Percentiles rank a stretch among this genome's conserved stretches.
phyloP scores from a whole-genome alignment of 2,888 invertebrate species.

The Galeruca laticollis region DNA sequence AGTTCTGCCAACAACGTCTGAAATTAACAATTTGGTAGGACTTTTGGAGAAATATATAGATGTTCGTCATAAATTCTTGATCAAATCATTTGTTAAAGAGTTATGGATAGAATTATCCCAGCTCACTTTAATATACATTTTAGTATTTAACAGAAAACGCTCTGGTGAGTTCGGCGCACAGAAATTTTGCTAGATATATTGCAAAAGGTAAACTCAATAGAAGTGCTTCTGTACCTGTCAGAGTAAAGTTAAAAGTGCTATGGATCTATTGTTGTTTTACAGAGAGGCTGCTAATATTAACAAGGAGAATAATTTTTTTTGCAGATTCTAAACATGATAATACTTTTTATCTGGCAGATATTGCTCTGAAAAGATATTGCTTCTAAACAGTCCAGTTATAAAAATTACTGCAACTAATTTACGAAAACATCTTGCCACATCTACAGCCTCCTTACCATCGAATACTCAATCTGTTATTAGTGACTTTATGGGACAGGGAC shows the following conservation, averaged over 20 bases:
- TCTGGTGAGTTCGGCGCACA: no score
- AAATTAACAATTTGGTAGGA: neutral
- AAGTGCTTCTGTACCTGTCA: slow-evolving; percentile 5
- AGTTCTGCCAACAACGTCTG: slow-evolving; percentile 6
- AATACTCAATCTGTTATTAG: slow-evolving; percentile 23
- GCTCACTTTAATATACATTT: neutral
- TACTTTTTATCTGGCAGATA: slow-evolving; percentile 4
- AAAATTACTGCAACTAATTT: slow-evolving; percentile 17
- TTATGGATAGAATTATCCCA: neutral
- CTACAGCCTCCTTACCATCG: slow-evolving; percentile 25
- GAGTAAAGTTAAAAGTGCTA: slow-evolving; percentile 12
- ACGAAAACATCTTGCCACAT: slow-evolving; percentile 28
- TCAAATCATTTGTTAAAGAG: neutral
- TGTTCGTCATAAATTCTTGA: neutral
- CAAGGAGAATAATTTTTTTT: slow-evolving; percentile 9
- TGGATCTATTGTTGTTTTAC: slow-evolving; percentile 2
- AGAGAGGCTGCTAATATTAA: neutral
- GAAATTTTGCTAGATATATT: slow-evolving; percentile 22
- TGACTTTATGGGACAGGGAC: slow-evolving; percentile 36
- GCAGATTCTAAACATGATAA: slow-evolving; percentile 9
- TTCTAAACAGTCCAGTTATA: slow-evolving; percentile 11
- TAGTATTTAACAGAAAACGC: neutral
- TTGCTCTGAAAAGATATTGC: no score
- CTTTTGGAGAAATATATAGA: neutral
- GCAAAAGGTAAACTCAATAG: slow-evolving; percentile 19